phyloP scores from a whole-genome alignment of 2,797 vertebrate genomes.

The Avahi laniger region DNA sequence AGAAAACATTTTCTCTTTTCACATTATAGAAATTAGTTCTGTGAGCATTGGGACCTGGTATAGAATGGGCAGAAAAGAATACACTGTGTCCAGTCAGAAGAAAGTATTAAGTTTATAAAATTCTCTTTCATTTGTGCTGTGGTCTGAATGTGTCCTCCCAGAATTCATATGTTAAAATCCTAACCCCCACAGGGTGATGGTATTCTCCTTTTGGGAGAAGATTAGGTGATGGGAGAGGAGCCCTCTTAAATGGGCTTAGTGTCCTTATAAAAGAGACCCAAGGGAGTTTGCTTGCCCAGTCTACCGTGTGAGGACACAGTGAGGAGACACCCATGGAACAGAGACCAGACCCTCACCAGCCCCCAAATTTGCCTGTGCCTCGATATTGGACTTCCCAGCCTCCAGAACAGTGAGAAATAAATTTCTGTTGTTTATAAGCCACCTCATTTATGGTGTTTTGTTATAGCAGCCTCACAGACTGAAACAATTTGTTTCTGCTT shows the following conservation, averaged over 20 bases:
- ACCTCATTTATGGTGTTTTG: not conserved
- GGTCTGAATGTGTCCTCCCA: not conserved
- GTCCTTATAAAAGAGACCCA: not conserved
- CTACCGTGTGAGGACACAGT: no score
- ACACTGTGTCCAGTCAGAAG: not conserved
- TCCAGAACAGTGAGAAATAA: not conserved
- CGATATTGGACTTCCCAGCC: not conserved
- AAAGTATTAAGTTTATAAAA: not conserved
- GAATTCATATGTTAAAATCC: not conserved
- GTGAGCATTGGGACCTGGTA: not conserved
- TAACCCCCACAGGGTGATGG: not conserved
- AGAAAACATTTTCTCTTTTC: not conserved
- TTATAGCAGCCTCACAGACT: not conserved
- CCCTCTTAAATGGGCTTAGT: not conserved
- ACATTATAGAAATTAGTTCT: not conserved
- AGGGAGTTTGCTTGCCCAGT: not conserved
- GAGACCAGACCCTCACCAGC: not conserved
- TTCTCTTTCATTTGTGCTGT: not conserved
- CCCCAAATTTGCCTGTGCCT: not conserved
- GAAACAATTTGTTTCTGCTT: not conserved
- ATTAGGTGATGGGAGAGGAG: no score
- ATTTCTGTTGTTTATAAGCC: not conserved
- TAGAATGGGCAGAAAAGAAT: not conserved
- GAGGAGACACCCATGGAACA: not conserved
- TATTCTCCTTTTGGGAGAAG: not conserved